phyloP scores from a whole-genome alignment of 2,797 vertebrate species.

The Pseudomugil gertrudae region DNA sequence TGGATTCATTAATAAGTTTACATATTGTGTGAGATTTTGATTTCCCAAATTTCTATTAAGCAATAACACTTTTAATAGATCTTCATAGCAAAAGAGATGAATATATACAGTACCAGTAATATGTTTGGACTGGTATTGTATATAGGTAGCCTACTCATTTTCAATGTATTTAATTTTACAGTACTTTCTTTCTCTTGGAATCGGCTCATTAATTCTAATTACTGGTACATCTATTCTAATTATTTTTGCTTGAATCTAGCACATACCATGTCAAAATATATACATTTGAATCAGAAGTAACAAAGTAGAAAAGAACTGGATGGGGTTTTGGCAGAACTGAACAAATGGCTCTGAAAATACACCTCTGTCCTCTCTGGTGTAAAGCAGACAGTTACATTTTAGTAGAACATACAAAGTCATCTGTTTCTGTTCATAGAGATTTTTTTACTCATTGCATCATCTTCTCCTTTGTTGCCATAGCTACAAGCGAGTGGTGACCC shows the following conservation, averaged over 20 bases:
- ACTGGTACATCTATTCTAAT: no score
- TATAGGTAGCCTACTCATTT: no score
- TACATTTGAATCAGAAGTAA: neutral
- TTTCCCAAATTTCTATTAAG: no score
- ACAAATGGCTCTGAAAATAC: neutral
- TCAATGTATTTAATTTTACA: neutral
- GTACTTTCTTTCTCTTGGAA: neutral
- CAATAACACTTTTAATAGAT: no score
- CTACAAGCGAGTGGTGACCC: slow-evolving; percentile 92
- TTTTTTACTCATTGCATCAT: slow-evolving; percentile 9
- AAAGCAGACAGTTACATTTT: neutral
- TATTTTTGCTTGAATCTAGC: neutral
- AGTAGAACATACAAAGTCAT: neutral
- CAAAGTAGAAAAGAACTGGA: neutral
- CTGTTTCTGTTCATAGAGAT: neutral
- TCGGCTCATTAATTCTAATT: neutral
- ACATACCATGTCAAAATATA: neutral
- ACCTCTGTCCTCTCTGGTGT: no score
- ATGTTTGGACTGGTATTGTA: no score
- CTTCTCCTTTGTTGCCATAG: slow-evolving; percentile 71
- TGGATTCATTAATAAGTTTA: no score
- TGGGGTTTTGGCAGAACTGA: no score
- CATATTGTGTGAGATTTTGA: no score
- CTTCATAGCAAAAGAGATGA: no score
- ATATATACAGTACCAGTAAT: neutral